phyloP scores from a whole-genome alignment of 2,888 invertebrate species.

The Acrocera orbiculus region DNA sequence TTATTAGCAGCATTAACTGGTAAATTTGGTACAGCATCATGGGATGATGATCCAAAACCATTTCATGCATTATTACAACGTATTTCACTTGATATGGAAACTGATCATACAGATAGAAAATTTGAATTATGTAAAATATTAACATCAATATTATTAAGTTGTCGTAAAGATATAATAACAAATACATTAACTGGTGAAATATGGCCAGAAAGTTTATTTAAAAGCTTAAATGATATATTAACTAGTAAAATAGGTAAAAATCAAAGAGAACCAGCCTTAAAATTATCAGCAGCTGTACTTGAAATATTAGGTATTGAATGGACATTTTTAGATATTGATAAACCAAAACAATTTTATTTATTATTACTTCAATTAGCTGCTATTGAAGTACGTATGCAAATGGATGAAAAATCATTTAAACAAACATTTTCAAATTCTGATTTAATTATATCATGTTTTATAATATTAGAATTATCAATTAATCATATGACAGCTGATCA shows the following conservation, averaged over 20 bases:
- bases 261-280: constrained; percentile 76
- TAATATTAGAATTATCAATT: constrained; percentile 61
- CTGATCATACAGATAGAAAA: constrained; percentile 74
- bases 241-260: constrained; percentile 72
- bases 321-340: constrained; percentile 62
- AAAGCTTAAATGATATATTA: constrained; percentile 66
- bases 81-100: constrained; percentile 72
- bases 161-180: constrained; percentile 46
- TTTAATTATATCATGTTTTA: constrained; percentile 65
- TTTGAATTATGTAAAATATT: constrained; percentile 74
- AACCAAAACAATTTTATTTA: constrained; percentile 65
- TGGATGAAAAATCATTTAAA: constrained; percentile 72
- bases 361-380: constrained; percentile 72
- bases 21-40: constrained; percentile 52
- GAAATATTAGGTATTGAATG: constrained; percentile 72
- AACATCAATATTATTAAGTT: constrained; percentile 53
- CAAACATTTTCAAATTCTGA: constrained; percentile 59
- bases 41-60: constrained; percentile 60
- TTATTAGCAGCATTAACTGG: constrained; percentile 58
- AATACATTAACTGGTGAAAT: constrained; percentile 50
- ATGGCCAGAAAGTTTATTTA: constrained; percentile 68
- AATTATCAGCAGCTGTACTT: constrained; percentile 61
- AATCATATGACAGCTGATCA: constrained; percentile 65
- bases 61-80: constrained; percentile 69
- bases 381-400: constrained; percentile 85